These are phyloP conservation scores for Pseudomyrmex sp. DNA, from an alignment of 1,140 invertebrate genomes.

Conservation along the genomic window DNA sequence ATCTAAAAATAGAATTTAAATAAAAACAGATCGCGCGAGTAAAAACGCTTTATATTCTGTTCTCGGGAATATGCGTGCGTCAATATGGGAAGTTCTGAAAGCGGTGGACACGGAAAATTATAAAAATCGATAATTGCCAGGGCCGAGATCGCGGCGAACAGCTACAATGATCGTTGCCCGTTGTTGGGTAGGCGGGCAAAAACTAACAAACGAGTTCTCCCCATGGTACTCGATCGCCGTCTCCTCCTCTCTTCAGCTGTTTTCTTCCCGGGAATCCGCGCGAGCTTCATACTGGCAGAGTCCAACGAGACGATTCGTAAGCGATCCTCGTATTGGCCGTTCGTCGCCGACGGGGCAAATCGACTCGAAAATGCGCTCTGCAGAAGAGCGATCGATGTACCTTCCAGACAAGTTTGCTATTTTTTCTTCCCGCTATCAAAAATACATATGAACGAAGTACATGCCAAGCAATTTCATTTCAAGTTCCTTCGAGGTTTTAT, in stretches of 20 bases:
- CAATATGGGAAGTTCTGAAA: conserved; percentile 14
- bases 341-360: conserved; percentile 59
- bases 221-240: conserved; percentile 54
- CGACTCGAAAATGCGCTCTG: conserved; percentile 59
- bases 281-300: conserved; percentile 2
- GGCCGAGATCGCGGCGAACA: conserved; percentile 53
- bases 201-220: conserved; percentile 80
- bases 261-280: conserved; percentile 38
- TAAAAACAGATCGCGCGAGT: background rate
- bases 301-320: conserved; percentile 64
- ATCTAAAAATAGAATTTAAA: too few relatives aligned
- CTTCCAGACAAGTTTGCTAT: background rate
- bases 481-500: background rate
- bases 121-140: conserved; percentile 76
- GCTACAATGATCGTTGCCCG: conserved; percentile 50
- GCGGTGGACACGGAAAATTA: conserved; percentile 70
- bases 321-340: conserved; percentile 67
- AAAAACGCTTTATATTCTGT: background rate
- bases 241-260: conserved; percentile 50
- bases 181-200: conserved; percentile 72
- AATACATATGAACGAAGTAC: conserved; percentile 31
- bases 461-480: conserved; percentile 23
- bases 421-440: background rate
- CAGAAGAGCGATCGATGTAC: conserved; percentile 57
- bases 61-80: background rate